A percentile compares a stretch with the other conserved stretches of the same genome.
Evolutionary conservation across 2,797 vertebrate genomes (phyloP).

Genomic region (Poecilia wingei): DNA sequence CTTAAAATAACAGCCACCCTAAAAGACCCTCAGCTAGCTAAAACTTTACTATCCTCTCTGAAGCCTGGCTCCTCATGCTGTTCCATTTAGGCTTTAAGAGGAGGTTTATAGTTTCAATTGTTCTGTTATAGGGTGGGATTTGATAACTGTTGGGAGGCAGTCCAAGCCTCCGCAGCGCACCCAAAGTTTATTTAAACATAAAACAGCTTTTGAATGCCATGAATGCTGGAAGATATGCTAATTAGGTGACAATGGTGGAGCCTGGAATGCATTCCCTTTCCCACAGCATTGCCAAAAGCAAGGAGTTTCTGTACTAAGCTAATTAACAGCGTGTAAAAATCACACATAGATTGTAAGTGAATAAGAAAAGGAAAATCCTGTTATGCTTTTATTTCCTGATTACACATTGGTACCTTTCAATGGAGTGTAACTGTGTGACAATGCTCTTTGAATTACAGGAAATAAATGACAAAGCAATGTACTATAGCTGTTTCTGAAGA

Average conservation of each 20-base stretch:
- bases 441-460: conserved; percentile 5
- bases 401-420: neutral
- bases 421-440: neutral
- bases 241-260: conserved; percentile 44
- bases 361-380: conserved; percentile 34
- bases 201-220: conserved; percentile 28
- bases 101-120: conserved; percentile 15
- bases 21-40: conserved; percentile 30
- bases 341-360: conserved; percentile 20
- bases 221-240: conserved; percentile 41
- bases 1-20: conserved; percentile 19
- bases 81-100: conserved; percentile 8
- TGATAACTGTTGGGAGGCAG: conserved; percentile 12
- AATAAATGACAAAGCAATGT: neutral
- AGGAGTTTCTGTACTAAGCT: conserved; percentile 49
- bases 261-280: conserved; percentile 40
- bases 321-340: conserved; percentile 57
- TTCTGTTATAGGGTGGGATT: conserved; percentile 14
- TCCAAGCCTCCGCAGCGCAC: conserved; percentile 14
- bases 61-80: conserved; percentile 15
- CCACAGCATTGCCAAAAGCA: conserved; percentile 51
- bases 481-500: neutral
- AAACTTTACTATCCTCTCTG: conserved; percentile 38
- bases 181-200: conserved; percentile 34
- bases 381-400: conserved; percentile 21